These are phyloP conservation scores for Phanerotoma sp. DNA, from an alignment of 2,888 invertebrate genomes.

Conservation along the genomic window DNA sequence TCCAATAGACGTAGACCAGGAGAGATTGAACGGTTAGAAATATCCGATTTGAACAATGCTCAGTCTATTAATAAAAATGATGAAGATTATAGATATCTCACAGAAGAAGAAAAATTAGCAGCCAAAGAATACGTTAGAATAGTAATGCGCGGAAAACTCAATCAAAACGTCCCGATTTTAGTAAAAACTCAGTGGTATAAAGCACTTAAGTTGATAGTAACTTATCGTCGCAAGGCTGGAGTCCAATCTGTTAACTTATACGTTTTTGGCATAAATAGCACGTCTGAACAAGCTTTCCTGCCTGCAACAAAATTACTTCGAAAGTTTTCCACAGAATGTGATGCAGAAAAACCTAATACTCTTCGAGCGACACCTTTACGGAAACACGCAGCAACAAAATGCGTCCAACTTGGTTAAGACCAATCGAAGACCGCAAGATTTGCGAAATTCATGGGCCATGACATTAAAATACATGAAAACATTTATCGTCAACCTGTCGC, in stretches of 20 bases:
- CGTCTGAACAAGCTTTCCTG: slow-evolving; percentile 5
- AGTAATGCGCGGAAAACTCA: slow-evolving; percentile 28
- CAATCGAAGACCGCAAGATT: slow-evolving; percentile 18
- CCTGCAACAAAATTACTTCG: slow-evolving; percentile 19
- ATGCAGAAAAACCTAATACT: slow-evolving; percentile 22
- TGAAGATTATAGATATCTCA: slow-evolving; percentile 15
- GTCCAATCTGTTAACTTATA: slow-evolving; percentile 18
- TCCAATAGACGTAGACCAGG: slow-evolving; percentile 29
- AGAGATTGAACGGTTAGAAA: slow-evolving; percentile 16
- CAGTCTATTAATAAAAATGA: slow-evolving; percentile 8
- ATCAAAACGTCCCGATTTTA: slow-evolving; percentile 24
- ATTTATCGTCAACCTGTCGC: slow-evolving; percentile 31
- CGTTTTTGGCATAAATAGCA: slow-evolving; percentile 20
- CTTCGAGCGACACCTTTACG: slow-evolving; percentile 27
- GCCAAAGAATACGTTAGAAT: slow-evolving; percentile 28
- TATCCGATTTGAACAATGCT: slow-evolving; percentile 17
- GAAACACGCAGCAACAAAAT: slow-evolving; percentile 29
- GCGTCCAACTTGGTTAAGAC: slow-evolving; percentile 20
- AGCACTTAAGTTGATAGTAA: slow-evolving; percentile 18
- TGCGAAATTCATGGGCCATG: slow-evolving; percentile 31
- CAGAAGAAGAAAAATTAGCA: slow-evolving; percentile 2
- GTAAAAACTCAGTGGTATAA: slow-evolving; percentile 3
- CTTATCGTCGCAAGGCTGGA: slow-evolving; percentile 13
- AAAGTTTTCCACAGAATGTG: slow-evolving; percentile 22
- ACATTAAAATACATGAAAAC: slow-evolving; percentile 12